Evolutionary conservation across 2,113 vertebrate species (phyloP), one percentile per base, ranked within the genome.

Genomic region (Burhinus oedicnemus): DNA sequence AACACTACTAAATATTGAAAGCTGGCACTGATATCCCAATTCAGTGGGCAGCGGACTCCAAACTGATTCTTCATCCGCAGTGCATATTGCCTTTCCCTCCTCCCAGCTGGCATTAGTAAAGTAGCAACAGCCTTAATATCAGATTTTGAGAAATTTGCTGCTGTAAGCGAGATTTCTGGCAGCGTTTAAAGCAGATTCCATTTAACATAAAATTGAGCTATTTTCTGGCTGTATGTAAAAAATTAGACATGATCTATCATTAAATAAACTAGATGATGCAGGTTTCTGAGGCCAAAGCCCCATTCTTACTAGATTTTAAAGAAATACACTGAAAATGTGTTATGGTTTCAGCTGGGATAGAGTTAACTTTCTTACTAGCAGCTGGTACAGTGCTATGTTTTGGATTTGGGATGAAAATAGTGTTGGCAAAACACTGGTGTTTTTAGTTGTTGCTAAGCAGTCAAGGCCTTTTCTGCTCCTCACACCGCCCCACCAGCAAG

Each of bases 191-290:
- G 71, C 36, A 65, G 9, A 5, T 3, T 58, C 13, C 36, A 22
- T 86, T 87, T 83, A 83, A 61, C 26, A 47, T 20, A 36, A 65
- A 76, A 55, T 2, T 6, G 66, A 91, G 66, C 74, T 79, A 8
- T 65, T 92, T 85, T 72, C 80, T 81, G 64, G 8, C 58, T 83
- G 66, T 74, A 90, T 96, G 77, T 90, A 88, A 66, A 65, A 89
- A 83, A 51, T 8, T 7, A 88, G 87, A 68, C 80, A 21, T 0
- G 2, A 58, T 76, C 74, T 38, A 87, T 57, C 52, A 71, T 93
- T 58, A 96, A 97, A 89, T 78, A 93, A 95, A 93, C 79, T 34
- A 55, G 65, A 60, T 66, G n/a, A 88, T 91, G 86, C 52, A 77
- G 90, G 40, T 19, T n/a, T 92, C 93, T 75, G 88, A 85, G 80